Conservation (phyloP, 2,888 invertebrate genomes). For the Podotricha telesiphe region DNA sequence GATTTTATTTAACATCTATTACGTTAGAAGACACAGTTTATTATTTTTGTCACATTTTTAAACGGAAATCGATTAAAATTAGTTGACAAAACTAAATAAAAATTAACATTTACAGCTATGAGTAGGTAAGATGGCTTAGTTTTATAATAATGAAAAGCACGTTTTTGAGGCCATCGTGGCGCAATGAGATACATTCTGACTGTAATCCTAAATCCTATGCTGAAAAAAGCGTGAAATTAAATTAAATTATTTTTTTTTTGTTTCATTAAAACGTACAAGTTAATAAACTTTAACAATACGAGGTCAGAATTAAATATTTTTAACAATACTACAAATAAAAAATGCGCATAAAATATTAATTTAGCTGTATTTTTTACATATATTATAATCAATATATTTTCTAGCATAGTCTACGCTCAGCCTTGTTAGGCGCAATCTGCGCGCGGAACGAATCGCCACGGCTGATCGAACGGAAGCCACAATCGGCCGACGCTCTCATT, state of each 20-base stretch:
- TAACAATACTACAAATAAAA: background rate
- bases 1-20: conserved; percentile 19
- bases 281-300: no score
- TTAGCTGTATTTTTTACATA: no score
- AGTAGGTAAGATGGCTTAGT: background rate
- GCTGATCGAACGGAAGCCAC: conserved; percentile 59
- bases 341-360: no score
- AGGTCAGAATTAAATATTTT: background rate
- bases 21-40: conserved; percentile 2
- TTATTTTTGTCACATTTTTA: background rate
- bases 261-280: no score
- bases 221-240: no score
- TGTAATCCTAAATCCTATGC: no score
- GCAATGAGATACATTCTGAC: no score
- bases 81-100: background rate
- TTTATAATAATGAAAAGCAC: no score
- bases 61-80: background rate
- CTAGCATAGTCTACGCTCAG: conserved; percentile 13
- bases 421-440: conserved; percentile 47
- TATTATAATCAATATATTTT: background rate
- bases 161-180: no score
- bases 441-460: conserved; percentile 53
- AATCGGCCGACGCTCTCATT: conserved; percentile 59
- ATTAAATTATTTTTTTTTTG: no score
- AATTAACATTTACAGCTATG: background rate